Evolutionary conservation across 2,113 vertebrate species (phyloP).

Genomic region (Mobula birostris): DNA sequence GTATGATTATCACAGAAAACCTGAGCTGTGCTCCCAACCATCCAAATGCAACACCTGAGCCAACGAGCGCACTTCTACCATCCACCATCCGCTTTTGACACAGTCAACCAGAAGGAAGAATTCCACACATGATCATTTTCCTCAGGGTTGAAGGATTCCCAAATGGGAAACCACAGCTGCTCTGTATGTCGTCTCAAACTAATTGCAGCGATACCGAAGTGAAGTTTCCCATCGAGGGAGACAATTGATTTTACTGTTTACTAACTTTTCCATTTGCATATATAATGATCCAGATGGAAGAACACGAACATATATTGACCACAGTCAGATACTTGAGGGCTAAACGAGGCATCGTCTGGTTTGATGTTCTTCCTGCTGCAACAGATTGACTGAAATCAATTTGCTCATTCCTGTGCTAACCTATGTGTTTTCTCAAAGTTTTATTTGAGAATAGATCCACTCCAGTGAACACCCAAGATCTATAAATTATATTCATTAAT

Average conservation of each 20-base stretch:
- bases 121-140: neutral
- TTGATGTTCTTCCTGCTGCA: neutral
- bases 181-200: neutral
- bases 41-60: neutral
- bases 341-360: neutral
- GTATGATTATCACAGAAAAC: constrained; percentile 71
- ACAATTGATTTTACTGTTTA: neutral
- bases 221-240: neutral
- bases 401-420: too few species aligned
- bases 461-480: neutral
- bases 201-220: neutral
- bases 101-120: neutral
- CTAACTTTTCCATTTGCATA: too few species aligned
- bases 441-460: neutral
- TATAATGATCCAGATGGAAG: neutral
- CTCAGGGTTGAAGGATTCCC: neutral
- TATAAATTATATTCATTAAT: neutral
- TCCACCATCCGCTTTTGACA: neutral
- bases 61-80: neutral
- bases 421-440: too few species aligned
- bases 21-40: constrained; percentile 58
- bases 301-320: neutral
- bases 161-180: neutral
- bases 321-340: neutral
- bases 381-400: neutral